Conservation (phyloP, 2,888 invertebrate species). For the Hartigia nigra region DNA sequence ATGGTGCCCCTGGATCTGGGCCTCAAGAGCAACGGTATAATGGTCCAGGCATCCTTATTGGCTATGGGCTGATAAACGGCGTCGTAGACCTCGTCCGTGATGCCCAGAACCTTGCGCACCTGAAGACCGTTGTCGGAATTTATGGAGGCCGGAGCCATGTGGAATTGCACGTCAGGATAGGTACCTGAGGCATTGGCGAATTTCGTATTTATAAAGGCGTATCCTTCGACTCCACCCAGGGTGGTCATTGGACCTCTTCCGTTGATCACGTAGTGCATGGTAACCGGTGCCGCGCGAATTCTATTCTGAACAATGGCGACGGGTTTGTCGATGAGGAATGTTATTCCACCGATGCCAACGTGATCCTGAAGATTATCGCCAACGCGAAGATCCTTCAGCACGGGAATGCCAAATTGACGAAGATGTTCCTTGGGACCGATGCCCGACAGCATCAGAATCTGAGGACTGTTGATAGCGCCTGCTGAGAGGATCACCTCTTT, state of each 20-base stretch:
- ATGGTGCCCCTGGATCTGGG: slow-evolving; percentile 85
- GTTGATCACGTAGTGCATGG: slow-evolving; percentile 82
- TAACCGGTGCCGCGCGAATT: slow-evolving; percentile 80
- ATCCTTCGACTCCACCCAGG: slow-evolving; percentile 87
- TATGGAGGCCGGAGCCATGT: slow-evolving; percentile 91
- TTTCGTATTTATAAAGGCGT: slow-evolving; percentile 88
- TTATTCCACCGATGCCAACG: slow-evolving; percentile 86
- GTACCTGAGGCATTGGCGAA: slow-evolving; percentile 81
- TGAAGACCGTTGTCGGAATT: slow-evolving; percentile 83
- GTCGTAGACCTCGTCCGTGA: slow-evolving; percentile 84
- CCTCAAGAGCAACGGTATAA: slow-evolving; percentile 85
- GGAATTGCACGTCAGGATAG: slow-evolving; percentile 92
- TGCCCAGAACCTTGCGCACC: slow-evolving; percentile 80
- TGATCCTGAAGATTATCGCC: slow-evolving; percentile 91
- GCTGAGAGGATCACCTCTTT: slow-evolving; percentile 90
- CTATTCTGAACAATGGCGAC: slow-evolving; percentile 85
- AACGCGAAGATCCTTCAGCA: slow-evolving; percentile 79
- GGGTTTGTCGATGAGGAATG: slow-evolving; percentile 84
- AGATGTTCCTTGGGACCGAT: slow-evolving; percentile 81
- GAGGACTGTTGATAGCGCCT: slow-evolving; percentile 92
- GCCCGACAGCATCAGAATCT: slow-evolving; percentile 91
- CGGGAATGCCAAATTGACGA: slow-evolving; percentile 76
- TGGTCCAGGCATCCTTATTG: slow-evolving; percentile 83
- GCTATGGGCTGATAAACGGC: slow-evolving; percentile 84
- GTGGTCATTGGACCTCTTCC: slow-evolving; percentile 89